Conservation (phyloP, 1,140 invertebrate species). For the Anoplolepis gracilipes region DNA sequence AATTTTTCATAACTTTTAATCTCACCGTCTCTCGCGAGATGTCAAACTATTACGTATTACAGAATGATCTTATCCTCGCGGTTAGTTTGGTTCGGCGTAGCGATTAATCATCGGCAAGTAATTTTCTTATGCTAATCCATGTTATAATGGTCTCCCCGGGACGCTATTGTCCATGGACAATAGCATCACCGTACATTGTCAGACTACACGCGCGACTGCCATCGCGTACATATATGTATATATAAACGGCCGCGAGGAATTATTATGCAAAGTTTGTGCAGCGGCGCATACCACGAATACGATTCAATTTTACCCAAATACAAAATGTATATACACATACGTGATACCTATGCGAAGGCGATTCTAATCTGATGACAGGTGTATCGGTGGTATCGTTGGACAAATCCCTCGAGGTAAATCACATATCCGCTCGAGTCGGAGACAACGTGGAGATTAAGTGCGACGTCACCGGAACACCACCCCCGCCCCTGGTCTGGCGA, state of each 20-base stretch:
- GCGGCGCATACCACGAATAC: neutral
- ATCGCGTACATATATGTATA: conserved; percentile 29
- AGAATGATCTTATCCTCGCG: neutral
- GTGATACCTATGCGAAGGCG: neutral
- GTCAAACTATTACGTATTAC: neutral
- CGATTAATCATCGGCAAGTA: conserved; percentile 21
- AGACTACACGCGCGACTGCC: conserved; percentile 45
- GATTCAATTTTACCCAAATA: conserved; percentile 39
- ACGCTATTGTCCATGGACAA: conserved; percentile 53
- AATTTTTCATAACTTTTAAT: neutral
- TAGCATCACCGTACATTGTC: conserved; percentile 56
- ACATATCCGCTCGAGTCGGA: conserved; percentile 89
- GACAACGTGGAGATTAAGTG: conserved; percentile 94
- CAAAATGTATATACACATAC: neutral
- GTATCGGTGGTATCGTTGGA: conserved; percentile 91
- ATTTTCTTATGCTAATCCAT: conserved; percentile 50
- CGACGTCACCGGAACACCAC: conserved; percentile 90
- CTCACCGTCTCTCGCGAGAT: neutral
- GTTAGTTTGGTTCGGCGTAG: neutral
- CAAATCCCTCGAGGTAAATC: conserved; percentile 91
- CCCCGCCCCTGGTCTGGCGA: conserved; percentile 91
- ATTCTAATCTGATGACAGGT: conserved; percentile 84
- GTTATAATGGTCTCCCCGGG: conserved; percentile 30
- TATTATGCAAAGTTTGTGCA: conserved; percentile 60
- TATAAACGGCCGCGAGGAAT: conserved; percentile 53